Base-by-base conservation (phyloP, 1,140 invertebrate species). In the Contarinia nasturtii region DNA sequence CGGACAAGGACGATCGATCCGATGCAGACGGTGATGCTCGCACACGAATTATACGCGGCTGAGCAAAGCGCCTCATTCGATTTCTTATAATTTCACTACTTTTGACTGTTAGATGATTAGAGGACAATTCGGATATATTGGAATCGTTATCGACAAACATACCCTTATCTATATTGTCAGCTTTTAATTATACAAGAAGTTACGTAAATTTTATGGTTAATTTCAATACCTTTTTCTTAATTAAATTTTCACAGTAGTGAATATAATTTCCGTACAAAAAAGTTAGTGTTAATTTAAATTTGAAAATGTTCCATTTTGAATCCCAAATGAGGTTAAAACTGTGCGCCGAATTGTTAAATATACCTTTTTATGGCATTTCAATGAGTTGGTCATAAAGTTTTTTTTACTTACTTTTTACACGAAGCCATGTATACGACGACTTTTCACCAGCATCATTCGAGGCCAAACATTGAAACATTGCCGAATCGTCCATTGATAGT, bases 381-480 rank as follows among this genome's bases (percentile, higher is more conserved):
- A n/a, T n/a, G n/a, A n/a, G n/a, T 27, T 27, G 10, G 10, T 27
- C 10, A 27, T 27, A 27, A 27, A 10, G 27, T 27, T 27, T 27
- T 27, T 27, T 27, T 54, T 57, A 82, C 86, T 86, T 76, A 94
- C 91, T 93, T 79, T 93, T 94, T 33, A 93, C 89, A 71, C 84
- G 82, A 8, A 97, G 70, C 88, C 89, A 95, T 4, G 88, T 90
- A 51, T 83, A 84, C 46, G 80, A 78, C 8, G 85, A 90, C 18
- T 81, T 79, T 63, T 92, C 83, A 11, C 93, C 93, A 2, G 84
- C 92, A 54, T 80, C 75, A 59, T 93, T 95, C 33, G 67, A 71
- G 0, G 88, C 90, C 52, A 94, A 78, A 63, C 94, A 98, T 59
- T 97, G 93, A 62, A 89, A 96, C 72, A 96, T 88, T 36, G 91